phyloP scores from a whole-genome alignment of 1,140 invertebrate species.

The Lepidostoma basale region DNA sequence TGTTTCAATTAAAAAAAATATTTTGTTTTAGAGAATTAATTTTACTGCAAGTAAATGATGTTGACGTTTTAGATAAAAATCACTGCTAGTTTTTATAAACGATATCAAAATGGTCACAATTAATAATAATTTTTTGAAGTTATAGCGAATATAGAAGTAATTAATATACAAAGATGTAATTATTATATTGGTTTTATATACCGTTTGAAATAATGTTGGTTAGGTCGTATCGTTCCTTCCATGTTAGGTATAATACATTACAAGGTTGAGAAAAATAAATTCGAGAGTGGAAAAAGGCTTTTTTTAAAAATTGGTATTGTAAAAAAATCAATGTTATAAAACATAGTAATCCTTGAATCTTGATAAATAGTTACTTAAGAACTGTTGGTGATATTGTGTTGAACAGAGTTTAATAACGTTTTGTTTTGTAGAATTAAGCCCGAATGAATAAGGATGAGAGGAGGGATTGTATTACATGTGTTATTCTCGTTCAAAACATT shows the following conservation, averaged over 20 bases:
- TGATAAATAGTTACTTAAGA: not conserved
- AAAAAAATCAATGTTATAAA: not conserved
- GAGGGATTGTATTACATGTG: not conserved
- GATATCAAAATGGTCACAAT: not conserved
- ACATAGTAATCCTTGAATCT: not conserved
- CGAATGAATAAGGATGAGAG: not conserved
- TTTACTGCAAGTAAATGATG: not conserved
- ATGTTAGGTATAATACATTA: not conserved
- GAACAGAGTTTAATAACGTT: not conserved
- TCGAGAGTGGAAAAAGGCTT: not conserved
- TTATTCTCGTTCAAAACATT: not conserved
- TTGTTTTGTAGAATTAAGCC: not conserved
- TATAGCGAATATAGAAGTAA: too few relatives aligned
- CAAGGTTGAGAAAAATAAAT: not conserved
- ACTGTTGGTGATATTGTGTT: not conserved
- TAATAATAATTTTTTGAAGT: not conserved
- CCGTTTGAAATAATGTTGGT: not conserved
- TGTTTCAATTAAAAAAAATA: not conserved
- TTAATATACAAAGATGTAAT: too few relatives aligned
- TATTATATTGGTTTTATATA: not conserved
- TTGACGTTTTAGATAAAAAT: not conserved
- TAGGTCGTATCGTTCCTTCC: not conserved
- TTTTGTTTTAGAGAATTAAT: not conserved
- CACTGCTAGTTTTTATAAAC: not conserved
- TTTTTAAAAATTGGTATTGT: not conserved